phyloP scores from a whole-genome alignment of 2,797 vertebrate genomes.

The Scyliorhinus canicula region DNA sequence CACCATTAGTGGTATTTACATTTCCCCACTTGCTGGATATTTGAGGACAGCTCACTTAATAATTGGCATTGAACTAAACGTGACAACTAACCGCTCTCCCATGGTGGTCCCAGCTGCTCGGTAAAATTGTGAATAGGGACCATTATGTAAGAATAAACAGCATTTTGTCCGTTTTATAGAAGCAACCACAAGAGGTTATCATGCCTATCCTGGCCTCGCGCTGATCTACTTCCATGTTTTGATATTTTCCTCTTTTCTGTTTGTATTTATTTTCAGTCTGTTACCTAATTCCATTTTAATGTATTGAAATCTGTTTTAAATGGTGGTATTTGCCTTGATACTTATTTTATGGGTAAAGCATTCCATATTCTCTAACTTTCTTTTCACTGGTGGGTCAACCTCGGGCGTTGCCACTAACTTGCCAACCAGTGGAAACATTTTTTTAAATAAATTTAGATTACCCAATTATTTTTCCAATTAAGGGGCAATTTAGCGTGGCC shows the following conservation, averaged over 20 bases:
- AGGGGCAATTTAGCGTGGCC: too few relatives aligned
- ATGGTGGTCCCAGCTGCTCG: neutral
- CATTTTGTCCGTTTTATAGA: neutral
- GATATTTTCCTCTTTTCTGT: neutral
- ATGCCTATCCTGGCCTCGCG: neutral
- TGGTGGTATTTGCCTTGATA: neutral
- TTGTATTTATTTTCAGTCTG: neutral
- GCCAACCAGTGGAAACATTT: neutral
- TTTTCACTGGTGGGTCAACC: neutral
- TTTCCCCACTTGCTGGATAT: neutral
- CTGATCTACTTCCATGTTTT: neutral
- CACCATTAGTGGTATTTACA: neutral
- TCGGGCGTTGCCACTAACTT: neutral
- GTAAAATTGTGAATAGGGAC: neutral
- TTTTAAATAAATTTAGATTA: too few relatives aligned
- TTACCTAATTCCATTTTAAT: neutral
- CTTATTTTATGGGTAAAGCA: neutral
- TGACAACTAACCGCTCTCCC: neutral
- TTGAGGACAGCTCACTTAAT: neutral
- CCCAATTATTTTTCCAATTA: too few relatives aligned
- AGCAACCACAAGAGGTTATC: neutral
- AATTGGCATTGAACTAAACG: neutral
- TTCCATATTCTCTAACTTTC: neutral
- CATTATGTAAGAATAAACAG: neutral
- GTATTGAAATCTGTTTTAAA: neutral